These are phyloP conservation scores for Cotesia congregata DNA, from an alignment of 2,888 invertebrate genomes.

Conservation along the genomic window DNA sequence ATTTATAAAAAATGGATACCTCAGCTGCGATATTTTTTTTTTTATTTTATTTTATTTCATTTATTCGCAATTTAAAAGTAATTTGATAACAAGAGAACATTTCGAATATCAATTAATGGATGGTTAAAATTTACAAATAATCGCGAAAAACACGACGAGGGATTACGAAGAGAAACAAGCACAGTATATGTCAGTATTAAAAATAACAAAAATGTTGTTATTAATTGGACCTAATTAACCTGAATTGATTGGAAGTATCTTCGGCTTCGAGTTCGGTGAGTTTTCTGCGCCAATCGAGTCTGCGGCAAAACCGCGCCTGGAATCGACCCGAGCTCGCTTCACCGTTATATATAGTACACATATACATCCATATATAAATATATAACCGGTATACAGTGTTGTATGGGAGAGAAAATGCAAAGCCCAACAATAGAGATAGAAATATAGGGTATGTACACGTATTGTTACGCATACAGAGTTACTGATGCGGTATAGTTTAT, in stretches of 20 bases:
- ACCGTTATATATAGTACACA: background rate
- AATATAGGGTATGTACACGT: background rate
- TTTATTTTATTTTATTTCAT: background rate
- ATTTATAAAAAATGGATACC: no score
- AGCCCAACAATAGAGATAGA: conserved; percentile 35
- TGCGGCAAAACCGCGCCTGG: conserved; percentile 45
- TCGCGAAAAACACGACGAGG: background rate
- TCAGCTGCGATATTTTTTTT: background rate
- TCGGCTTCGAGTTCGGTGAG: conserved; percentile 18
- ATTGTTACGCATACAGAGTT: conserved; percentile 25
- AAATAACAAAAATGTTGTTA: background rate
- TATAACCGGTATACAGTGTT: background rate
- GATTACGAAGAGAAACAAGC: background rate
- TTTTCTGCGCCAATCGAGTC: conserved; percentile 38
- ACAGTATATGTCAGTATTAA: background rate
- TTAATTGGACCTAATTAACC: conserved; percentile 2
- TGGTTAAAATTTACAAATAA: background rate
- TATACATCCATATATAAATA: conserved; percentile 15
- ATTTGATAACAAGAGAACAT: background rate
- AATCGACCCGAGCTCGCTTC: conserved; percentile 42
- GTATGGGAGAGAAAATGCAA: conserved; percentile 10
- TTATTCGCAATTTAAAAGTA: background rate
- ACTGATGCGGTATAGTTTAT: conserved; percentile 33
- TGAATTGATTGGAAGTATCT: conserved; percentile 10
- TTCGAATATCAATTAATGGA: background rate